Conservation (phyloP, 2,113 vertebrate genomes). For the Hystrix brachyura region DNA sequence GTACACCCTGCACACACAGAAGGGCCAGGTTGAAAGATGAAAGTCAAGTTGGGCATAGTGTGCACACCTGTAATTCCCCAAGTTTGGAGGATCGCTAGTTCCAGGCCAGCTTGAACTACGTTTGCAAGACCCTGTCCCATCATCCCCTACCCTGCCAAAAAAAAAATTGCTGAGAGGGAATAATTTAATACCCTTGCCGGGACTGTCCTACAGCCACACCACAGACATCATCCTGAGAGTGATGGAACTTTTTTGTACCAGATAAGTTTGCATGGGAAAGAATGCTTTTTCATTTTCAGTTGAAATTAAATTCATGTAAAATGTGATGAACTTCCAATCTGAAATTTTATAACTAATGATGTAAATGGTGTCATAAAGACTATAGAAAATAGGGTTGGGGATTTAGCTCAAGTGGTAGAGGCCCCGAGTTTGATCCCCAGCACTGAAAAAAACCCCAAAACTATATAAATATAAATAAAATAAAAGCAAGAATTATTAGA, state of each 20-base stretch:
- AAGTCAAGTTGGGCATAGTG: background rate
- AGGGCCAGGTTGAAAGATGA: background rate
- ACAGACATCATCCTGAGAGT: background rate
- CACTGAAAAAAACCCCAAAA: no score
- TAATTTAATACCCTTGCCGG: conserved; percentile 24
- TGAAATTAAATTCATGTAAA: conserved; percentile 55
- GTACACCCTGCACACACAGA: background rate
- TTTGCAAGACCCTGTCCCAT: background rate
- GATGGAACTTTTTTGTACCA: background rate
- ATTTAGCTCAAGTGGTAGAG: no score
- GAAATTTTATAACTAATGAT: conserved; percentile 35
- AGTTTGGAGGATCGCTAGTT: background rate
- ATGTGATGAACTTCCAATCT: conserved; percentile 39
- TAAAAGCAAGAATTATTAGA: conserved; percentile 38
- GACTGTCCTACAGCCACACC: background rate
- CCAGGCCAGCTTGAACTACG: background rate
- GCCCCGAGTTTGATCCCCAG: no score
- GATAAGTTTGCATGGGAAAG: background rate
- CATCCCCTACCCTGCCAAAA: no score
- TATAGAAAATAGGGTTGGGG: background rate
- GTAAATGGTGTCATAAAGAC: background rate
- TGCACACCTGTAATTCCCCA: background rate
- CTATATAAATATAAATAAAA: background rate
- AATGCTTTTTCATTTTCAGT: background rate
- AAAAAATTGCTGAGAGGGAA: background rate